Evolutionary conservation across 2,797 vertebrate genomes (phyloP).

Genomic region (Sebastes trivittatus): DNA sequence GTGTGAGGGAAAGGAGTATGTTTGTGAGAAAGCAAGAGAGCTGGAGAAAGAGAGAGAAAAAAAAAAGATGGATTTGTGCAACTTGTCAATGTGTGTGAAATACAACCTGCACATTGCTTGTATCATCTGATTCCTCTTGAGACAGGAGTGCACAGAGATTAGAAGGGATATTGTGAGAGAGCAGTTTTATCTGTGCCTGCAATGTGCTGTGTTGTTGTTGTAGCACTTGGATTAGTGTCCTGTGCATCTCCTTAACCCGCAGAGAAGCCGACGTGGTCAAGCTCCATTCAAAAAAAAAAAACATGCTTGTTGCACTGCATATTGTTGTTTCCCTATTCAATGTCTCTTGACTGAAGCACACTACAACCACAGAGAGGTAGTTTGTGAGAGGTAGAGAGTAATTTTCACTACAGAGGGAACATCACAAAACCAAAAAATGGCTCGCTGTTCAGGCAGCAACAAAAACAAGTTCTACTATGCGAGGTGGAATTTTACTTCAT

Average conservation of each 20-base stretch:
- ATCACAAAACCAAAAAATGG: neutral
- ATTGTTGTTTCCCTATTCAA: neutral
- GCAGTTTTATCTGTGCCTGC: conserved; percentile 47
- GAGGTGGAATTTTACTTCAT: neutral
- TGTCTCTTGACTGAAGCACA: conserved; percentile 33
- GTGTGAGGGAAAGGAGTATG: neutral
- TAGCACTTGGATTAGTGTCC: conserved; percentile 45
- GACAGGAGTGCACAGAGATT: conserved; percentile 36
- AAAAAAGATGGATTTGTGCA: conserved; percentile 34
- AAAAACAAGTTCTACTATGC: neutral
- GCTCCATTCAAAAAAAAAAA: conserved; percentile 35
- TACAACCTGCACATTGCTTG: conserved; percentile 32
- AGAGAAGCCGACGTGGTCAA: conserved; percentile 40
- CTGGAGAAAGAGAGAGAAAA: neutral
- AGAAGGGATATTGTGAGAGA: conserved; percentile 27
- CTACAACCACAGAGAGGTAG: neutral
- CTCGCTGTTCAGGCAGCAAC: neutral
- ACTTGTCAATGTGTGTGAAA: conserved; percentile 49
- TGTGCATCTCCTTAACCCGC: conserved; percentile 41
- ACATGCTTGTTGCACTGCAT: conserved; percentile 2
- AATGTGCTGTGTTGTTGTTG: conserved; percentile 3
- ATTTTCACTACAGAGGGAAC: conserved; percentile 8
- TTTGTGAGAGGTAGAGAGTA: conserved; percentile 15
- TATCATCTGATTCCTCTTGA: conserved; percentile 47
- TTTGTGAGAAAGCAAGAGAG: neutral